These are phyloP conservation scores for Micropterix aruncella DNA, from an alignment of 2,888 invertebrate genomes.

Conservation along the genomic window DNA sequence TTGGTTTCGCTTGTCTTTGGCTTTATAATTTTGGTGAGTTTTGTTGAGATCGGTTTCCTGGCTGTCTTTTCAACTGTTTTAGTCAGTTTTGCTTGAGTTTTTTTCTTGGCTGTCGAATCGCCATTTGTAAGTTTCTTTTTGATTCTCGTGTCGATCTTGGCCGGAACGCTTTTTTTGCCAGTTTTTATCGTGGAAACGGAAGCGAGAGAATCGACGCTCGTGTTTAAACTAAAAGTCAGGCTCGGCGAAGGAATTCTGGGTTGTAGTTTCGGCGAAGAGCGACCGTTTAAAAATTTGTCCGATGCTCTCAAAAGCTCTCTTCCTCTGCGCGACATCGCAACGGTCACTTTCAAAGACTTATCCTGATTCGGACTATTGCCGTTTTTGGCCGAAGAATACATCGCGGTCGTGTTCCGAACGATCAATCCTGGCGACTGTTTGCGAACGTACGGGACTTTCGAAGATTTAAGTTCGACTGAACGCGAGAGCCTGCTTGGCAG, in stretches of 20 bases:
- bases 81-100: conserved; percentile 15
- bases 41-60: conserved; percentile 15
- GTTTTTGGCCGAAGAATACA: conserved; percentile 20
- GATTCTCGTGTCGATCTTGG: neutral
- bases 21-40: conserved; percentile 8
- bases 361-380: conserved; percentile 19
- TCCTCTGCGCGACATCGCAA: conserved; percentile 19
- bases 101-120: conserved; percentile 18
- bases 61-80: conserved; percentile 12
- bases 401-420: conserved; percentile 24
- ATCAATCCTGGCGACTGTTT: conserved; percentile 19
- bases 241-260: conserved; percentile 6
- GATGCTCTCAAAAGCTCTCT: conserved; percentile 12
- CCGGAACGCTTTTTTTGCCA: neutral
- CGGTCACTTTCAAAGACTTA: conserved; percentile 27
- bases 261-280: conserved; percentile 5
- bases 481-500: conserved; percentile 10
- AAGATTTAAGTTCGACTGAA: conserved; percentile 42
- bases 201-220: neutral
- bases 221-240: conserved; percentile 7
- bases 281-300: conserved; percentile 6
- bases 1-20: conserved; percentile 9
- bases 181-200: neutral
- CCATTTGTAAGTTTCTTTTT: conserved; percentile 13
- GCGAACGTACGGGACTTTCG: conserved; percentile 31